Evolutionary conservation across 2,888 invertebrate species (phyloP).

Genomic region (Perizoma flavofasciatum): DNA sequence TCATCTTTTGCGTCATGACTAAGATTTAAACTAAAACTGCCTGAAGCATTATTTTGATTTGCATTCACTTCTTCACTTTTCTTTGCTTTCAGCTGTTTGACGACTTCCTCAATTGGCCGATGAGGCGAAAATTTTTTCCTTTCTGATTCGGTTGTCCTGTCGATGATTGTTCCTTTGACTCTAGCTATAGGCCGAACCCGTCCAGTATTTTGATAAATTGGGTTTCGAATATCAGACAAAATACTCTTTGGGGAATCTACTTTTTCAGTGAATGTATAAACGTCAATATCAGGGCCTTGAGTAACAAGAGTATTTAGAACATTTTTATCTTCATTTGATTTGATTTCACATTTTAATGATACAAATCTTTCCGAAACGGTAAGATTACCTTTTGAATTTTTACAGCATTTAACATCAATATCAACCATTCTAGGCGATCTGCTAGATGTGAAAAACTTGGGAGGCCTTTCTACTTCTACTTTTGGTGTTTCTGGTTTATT

Average conservation of each 20-base stretch:
- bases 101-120: slow-evolving; percentile 77
- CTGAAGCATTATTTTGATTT: slow-evolving; percentile 43
- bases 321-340: slow-evolving; percentile 68
- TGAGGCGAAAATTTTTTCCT: slow-evolving; percentile 78
- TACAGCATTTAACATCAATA: slow-evolving; percentile 76
- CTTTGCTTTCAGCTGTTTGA: slow-evolving; percentile 74
- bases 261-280: slow-evolving; percentile 78
- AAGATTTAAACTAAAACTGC: slow-evolving; percentile 45
- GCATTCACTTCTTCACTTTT: slow-evolving; percentile 67
- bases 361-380: slow-evolving; percentile 74
- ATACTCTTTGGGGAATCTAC: slow-evolving; percentile 79
- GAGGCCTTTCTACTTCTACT: slow-evolving; percentile 71
- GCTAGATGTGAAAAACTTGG: slow-evolving; percentile 75
- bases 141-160: slow-evolving; percentile 72
- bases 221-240: slow-evolving; percentile 72
- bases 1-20: slow-evolving; percentile 53
- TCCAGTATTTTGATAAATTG: slow-evolving; percentile 70
- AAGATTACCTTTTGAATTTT: slow-evolving; percentile 76
- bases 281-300: slow-evolving; percentile 76
- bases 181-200: slow-evolving; percentile 78
- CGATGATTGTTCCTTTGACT: slow-evolving; percentile 78
- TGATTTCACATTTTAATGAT: slow-evolving; percentile 70
- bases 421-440: slow-evolving; percentile 74
- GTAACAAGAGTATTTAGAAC: slow-evolving; percentile 62
- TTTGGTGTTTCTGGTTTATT: slow-evolving; percentile 60